Conservation (phyloP, 2,888 invertebrate species). For the Dryadula phaetusa region DNA sequence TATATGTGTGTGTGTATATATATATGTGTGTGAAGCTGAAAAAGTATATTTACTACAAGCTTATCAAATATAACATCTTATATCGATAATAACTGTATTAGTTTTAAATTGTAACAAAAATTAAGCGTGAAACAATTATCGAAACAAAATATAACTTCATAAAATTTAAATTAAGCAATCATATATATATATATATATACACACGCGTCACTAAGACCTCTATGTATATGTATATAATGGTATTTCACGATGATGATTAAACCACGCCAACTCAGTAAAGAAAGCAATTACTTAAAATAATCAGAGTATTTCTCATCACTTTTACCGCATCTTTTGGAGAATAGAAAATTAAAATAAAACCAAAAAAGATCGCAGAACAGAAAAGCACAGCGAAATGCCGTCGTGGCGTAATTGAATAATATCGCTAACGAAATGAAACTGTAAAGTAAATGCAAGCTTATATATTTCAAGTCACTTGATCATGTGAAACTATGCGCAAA, state of each 20-base stretch:
- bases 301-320: constrained; percentile 11
- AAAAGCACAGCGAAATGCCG: constrained; percentile 47
- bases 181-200: too few species aligned
- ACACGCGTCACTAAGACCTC: too few species aligned
- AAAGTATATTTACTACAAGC: too few species aligned
- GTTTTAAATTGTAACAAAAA: too few species aligned
- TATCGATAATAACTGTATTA: too few species aligned
- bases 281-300: constrained; percentile 22
- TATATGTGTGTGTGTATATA: too few species aligned
- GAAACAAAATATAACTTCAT: too few species aligned
- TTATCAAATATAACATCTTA: too few species aligned
- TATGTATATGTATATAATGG: too few species aligned
- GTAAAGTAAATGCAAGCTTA: constrained; percentile 44
- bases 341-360: constrained; percentile 39
- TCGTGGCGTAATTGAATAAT: constrained; percentile 74
- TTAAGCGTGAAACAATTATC: too few species aligned
- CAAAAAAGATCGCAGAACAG: constrained; percentile 34
- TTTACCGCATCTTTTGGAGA: constrained; percentile 11
- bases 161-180: too few species aligned
- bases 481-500: background rate
- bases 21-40: too few species aligned
- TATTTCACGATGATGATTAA: background rate
- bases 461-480: background rate
- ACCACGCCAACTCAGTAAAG: background rate
- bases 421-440: constrained; percentile 79